Evolutionary conservation across 2,797 vertebrate genomes (phyloP).

Genomic region (Enteromius viviparus): DNA sequence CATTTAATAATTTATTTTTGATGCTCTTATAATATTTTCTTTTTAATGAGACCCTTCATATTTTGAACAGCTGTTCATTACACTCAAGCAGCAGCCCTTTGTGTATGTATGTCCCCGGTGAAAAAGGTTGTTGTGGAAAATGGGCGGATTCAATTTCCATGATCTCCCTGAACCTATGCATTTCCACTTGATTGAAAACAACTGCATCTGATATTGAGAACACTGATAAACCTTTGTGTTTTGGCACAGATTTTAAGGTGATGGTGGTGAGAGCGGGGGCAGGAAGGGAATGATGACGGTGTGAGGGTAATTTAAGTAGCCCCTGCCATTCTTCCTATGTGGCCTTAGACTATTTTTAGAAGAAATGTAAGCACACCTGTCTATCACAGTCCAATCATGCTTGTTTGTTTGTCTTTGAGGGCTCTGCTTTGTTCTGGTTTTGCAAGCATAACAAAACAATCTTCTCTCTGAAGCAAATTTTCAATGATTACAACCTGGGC

Average conservation of each 20-base stretch:
- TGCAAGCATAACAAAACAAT: not conserved
- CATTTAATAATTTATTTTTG: not conserved
- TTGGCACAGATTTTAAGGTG: conserved; percentile 2
- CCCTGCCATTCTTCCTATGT: conserved; percentile 40
- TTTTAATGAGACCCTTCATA: not conserved
- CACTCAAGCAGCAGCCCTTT: not conserved
- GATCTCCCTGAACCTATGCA: not conserved
- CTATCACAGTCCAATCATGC: conserved; percentile 31
- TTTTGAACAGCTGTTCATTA: not conserved
- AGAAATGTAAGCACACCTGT: conserved; percentile 48
- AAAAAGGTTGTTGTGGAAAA: conserved; percentile 5
- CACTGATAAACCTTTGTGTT: conserved; percentile 14
- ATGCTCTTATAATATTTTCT: not conserved
- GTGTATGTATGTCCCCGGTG: not conserved
- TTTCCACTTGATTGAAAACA: conserved; percentile 23
- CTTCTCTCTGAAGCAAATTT: not conserved
- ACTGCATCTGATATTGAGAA: conserved; percentile 17
- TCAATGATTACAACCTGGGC: not conserved
- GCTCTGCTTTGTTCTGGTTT: conserved; percentile 27
- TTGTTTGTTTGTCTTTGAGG: conserved; percentile 38
- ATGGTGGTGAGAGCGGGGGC: not conserved
- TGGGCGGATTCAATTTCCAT: not conserved
- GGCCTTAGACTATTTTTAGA: conserved; percentile 65
- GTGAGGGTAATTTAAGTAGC: conserved; percentile 62
- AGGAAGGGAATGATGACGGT: conserved; percentile 27